Base-by-base conservation (phyloP, 2,888 invertebrate genomes). In the Drosophila anomelani region DNA sequence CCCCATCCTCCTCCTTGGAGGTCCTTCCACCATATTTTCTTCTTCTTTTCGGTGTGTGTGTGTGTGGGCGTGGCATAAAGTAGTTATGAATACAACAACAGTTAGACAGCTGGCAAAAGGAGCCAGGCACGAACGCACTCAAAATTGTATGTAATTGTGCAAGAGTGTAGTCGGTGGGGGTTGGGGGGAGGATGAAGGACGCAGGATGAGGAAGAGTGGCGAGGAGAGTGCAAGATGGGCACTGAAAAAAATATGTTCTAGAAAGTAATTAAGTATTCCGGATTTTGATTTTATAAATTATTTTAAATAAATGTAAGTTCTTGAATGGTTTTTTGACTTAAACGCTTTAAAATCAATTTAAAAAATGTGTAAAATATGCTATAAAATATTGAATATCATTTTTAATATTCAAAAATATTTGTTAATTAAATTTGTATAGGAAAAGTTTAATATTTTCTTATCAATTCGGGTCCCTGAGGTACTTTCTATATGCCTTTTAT, bases 121-220 rank as follows among this genome's bases (percentile, higher is more conserved):
- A 60, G 71, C 71, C 78, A 80, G 73, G 82, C 81, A 88, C 85
- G 79, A 80, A 84, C 86, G 81, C 88, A 89, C 89, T 89, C 78
- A 88, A 85, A 85, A 89, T 88, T 85, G 88, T 89, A 89, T 89
- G 88, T 85, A 89, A 89, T 88, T 88, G 89, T 88, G 86, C 88
- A 85, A 85, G 85, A 83, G 86, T 80, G 83, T 84, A 72, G 81
- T 55, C 62, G 58, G 47, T 41, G 41, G 56, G 44, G 29, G 20
- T 20, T 20, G 29, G 29, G 8, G 0, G 29, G 2, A 29, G 29
- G 29, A 29, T 20, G 15, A 44, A 15, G 44, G 20, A 26, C 34
- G 32, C 6, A 12, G 41, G 4, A 13, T 20, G 39, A 9, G 32
- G 49, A 43, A 12, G 54, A 8, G 20, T 13, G 13, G 4, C 9